Evolutionary conservation across 2,113 vertebrate genomes (phyloP), one percentile per base, ranked within the genome.

Genomic region (Mugil cephalus): DNA sequence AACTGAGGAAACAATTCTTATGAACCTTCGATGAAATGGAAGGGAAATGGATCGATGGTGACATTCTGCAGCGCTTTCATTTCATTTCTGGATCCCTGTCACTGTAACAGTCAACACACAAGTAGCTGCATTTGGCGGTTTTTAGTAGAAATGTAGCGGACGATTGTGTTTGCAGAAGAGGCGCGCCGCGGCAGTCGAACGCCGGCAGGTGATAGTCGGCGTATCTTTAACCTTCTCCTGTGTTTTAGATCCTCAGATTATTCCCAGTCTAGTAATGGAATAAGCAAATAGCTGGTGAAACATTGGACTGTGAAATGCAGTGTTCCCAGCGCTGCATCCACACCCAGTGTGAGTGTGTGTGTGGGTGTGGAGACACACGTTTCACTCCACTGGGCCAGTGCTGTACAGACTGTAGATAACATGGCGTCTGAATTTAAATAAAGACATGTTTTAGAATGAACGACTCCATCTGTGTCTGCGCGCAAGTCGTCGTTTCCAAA

Each of bases 361-460:
- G n/a, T n/a, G n/a, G n/a, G n/a, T n/a, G n/a, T 80, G 67, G 77
- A 65, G 47, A 53, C 38, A 46, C 64, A 46, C 19, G 13, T 15
- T 21, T 7, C 39, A 45, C 76, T 60, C 71, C 43, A 4, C 61
- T 40, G 80, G 50, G 74, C 51, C 56, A n/a, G 60, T 51, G 81
- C 50, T 89, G 86, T 87, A 88, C 73, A 88, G 79, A 79, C 77
- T 89, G 90, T 82, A 84, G 71, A 90, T 85, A 83, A 80, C 64
- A 76, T 72, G 47, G 84, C 36, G 73, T 86, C 84, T 79, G 87
- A 89, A 79, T 82, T 87, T 82, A 77, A 93, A 94, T 93, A 93
- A 94, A 94, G 87, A 91, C 79, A 85, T 81, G 60, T 93, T 93
- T 93, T 89, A 84, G 83, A 89, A 90, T 65, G 60, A 88, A 75